These are phyloP conservation scores for Naja naja DNA, from an alignment of 2,113 vertebrate species.

Conservation along the genomic window DNA sequence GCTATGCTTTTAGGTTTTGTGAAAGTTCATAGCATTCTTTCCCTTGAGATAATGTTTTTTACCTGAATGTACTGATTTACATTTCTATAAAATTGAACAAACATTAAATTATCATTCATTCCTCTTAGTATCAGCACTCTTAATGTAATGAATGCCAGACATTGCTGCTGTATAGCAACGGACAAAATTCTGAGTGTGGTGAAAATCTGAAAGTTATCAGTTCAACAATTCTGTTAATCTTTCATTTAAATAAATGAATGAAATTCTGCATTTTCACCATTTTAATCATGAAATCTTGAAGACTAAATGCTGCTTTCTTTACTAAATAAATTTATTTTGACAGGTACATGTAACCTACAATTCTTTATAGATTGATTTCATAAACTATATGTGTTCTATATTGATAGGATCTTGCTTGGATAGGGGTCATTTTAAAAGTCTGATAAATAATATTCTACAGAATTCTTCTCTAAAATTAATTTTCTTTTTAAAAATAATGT, in stretches of 20 bases:
- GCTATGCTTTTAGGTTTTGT: slow-evolving; percentile 16
- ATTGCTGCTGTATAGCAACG: slow-evolving; percentile 5
- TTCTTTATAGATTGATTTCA: slow-evolving; percentile 31
- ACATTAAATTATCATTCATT: slow-evolving; percentile 20
- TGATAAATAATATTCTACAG: slow-evolving; percentile 23
- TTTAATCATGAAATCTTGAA: slow-evolving; percentile 7
- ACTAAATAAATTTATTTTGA: slow-evolving; percentile 49
- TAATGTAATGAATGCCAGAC: slow-evolving; percentile 24
- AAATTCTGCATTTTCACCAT: not conserved
- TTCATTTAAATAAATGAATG: not conserved
- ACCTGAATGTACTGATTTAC: slow-evolving; percentile 34
- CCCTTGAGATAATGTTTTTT: slow-evolving; percentile 12
- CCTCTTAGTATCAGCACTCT: slow-evolving; percentile 1
- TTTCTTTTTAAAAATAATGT: slow-evolving; percentile 20
- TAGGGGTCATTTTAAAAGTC: not conserved
- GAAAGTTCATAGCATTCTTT: slow-evolving; percentile 50
- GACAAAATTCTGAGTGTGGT: rapidly evolving
- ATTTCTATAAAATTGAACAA: slow-evolving; percentile 29
- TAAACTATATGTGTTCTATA: not conserved
- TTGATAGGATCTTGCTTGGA: not conserved
- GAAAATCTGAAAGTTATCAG: not conserved
- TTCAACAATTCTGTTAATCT: not conserved
- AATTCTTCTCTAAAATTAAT: slow-evolving; percentile 22
- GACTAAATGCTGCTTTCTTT: slow-evolving; percentile 1
- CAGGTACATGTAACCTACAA: slow-evolving; percentile 25